These are phyloP conservation scores for Ceyx cyanopectus DNA, from an alignment of 2,113 vertebrate genomes.

Conservation along the genomic window DNA sequence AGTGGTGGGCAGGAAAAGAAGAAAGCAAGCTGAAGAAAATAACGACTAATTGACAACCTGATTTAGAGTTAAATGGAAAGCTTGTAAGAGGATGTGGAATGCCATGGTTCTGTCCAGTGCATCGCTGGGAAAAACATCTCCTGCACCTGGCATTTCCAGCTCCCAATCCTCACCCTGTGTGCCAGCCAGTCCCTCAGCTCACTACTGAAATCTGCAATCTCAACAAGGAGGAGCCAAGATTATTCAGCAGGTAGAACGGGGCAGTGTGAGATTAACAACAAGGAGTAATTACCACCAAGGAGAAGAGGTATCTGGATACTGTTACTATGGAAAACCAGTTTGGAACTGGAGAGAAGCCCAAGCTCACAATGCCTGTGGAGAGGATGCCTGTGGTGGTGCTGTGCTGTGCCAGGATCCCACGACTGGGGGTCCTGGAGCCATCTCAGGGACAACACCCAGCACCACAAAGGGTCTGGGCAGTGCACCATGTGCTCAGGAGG, in stretches of 20 bases:
- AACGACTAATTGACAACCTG: background rate
- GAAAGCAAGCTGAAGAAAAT: background rate
- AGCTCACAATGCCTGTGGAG: background rate
- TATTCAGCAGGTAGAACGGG: background rate
- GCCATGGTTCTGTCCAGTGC: background rate
- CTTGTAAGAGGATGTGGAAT: background rate
- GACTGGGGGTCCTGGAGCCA: background rate
- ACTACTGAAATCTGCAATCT: too few relatives aligned
- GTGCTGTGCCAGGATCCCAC: too few relatives aligned
- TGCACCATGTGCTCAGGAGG: accelerated
- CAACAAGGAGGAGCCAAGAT: background rate
- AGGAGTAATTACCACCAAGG: background rate
- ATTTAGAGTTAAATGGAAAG: constrained; percentile 27
- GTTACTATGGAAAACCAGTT: background rate
- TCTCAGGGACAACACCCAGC: background rate
- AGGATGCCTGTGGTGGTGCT: accelerated
- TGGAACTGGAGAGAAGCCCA: background rate
- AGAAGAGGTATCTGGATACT: background rate
- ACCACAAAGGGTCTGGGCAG: accelerated
- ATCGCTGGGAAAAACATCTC: background rate
- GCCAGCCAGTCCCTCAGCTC: background rate
- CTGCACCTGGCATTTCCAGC: background rate
- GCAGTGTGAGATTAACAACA: background rate
- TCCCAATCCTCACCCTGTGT: background rate
- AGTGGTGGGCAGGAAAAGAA: background rate